Base-by-base conservation (phyloP, 2,113 vertebrate genomes). In the Saguinus midas region DNA sequence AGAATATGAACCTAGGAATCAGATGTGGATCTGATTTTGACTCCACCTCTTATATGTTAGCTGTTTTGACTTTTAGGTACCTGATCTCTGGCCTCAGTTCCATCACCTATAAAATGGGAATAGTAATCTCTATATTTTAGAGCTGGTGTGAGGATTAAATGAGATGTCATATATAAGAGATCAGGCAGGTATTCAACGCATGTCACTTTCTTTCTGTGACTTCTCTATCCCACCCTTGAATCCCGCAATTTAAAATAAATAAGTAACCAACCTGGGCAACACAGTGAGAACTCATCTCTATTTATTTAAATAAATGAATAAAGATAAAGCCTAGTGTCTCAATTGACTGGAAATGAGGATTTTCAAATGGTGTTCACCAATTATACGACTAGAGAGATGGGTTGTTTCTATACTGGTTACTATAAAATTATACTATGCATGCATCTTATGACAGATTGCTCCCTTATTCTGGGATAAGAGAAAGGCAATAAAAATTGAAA, bases 111-210 rank as follows among this genome's bases (percentile, higher is more conserved):
- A 85, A 80, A 92, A 96, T 79, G 66, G 32, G 20, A 87, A 89
- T 87, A 45, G 12, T 58, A 68, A 91, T 96, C n/a, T 95, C 48
- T 40, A 64, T 20, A 81, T 76, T 96, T 85, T 93, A 81, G 8
- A 8, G 48, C 50, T 87, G n/a, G 68, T 86, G 78, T 82, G 5
- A 91, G 64, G 79, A 76, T 85, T 87, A 82, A 93, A 93, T 58
- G 70, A 90, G 40, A 75, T 61, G 78, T 79, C n/a, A 48, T 45
- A 55, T 75, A 75, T 81, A 85, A 91, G n/a, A 45, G 9, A 50
- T 40, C 17, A 32, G 76, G 29, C 50, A 90, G 27, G 16, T 80
- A 48, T 27, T 35, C 75, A 58, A 75, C 45, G 11, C 88, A 58
- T 75, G 16, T 79, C 13, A 58, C n/a, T 95, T 80, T 48, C 35